phyloP scores from a whole-genome alignment of 2,888 invertebrate genomes.

The Oegoconia quadripuncta region DNA sequence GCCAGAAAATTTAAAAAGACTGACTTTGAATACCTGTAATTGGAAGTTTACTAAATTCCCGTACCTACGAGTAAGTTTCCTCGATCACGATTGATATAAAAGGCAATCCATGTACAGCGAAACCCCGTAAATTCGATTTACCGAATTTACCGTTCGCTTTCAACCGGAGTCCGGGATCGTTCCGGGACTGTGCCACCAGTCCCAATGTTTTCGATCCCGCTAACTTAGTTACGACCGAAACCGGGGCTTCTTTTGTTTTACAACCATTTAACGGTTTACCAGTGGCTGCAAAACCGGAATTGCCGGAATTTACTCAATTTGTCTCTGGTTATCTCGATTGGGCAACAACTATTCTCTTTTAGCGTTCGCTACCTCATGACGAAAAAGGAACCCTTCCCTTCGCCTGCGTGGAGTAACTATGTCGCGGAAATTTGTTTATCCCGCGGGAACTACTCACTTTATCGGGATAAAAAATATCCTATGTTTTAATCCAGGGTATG shows the following conservation, averaged over 20 bases:
- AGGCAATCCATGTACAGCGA: constrained; percentile 2
- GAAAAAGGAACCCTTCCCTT: too few relatives aligned
- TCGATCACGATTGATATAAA: not conserved
- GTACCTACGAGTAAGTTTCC: too few relatives aligned
- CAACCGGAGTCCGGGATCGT: constrained; percentile 14
- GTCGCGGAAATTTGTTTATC: too few relatives aligned
- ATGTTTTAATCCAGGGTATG: too few relatives aligned
- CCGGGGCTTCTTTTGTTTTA: constrained; percentile 10
- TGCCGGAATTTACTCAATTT: constrained; percentile 2
- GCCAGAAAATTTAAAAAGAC: too few relatives aligned
- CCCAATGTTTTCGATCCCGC: constrained; percentile 20
- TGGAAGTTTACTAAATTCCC: too few relatives aligned
- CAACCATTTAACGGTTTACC: not conserved
- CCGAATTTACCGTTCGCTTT: constrained; percentile 18
- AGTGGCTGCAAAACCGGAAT: not conserved
- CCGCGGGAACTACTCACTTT: too few relatives aligned
- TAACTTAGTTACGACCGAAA: constrained; percentile 17
- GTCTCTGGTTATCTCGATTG: constrained; percentile 2
- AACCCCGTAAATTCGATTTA: constrained; percentile 26
- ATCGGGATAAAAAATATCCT: too few relatives aligned
- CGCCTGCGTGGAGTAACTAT: too few relatives aligned
- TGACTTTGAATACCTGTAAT: too few relatives aligned
- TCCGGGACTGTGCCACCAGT: constrained; percentile 12
- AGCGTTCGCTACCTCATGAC: too few relatives aligned
- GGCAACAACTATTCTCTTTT: constrained; percentile 4